Base-by-base conservation (phyloP, 2,888 invertebrate species). In the Toxonevra muliebris region DNA sequence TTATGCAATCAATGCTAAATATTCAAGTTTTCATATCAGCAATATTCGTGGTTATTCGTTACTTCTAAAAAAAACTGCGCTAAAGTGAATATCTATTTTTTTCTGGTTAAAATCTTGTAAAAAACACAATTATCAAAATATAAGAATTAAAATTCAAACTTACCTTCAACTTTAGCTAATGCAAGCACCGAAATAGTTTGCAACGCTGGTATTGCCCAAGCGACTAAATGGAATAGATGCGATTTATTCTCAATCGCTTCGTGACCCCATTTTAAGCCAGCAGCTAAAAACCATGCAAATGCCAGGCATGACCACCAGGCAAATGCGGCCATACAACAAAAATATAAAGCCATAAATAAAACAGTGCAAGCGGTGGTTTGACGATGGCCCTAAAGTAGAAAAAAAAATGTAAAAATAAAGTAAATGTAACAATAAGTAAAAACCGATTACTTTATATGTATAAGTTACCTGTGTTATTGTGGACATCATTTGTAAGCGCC, bases 251-350 rank as follows among this genome's bases (percentile, higher is more conserved):
- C 97, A 80, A 98, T 97, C 48, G 97, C 97, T 88, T 98, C 98
- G 85, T 97, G 96, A 55, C 97, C 97, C 97, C 97, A 98, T 87
- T 97, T 97, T 68, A 97, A 89, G 43, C 97, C 97, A 70, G 97
- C 97, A 53, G 97, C 96, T 80, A 98, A 87, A 86, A 97, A 97
- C 97, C 97, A 98, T 65, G 97, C 97, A 72, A 98, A 88, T 17
- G 97, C 96, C 79, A 98, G 87, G 76, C 97, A 92, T 63, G 97
- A 96, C 97, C 97, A 98, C 97, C 98, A 97, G 80, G 97, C 95
- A 82, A 94, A 95, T 57, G 95, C 95, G 40, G 97, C 96, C 95
- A 97, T 97, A 82, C 94, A 93, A 85, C 97, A 97, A 87, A 97
- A 97, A 86, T 96, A 96, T 57, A 97, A 90, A 79, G 96, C 90